Evolutionary conservation across 2,888 invertebrate species (phyloP), one percentile per base, ranked within the genome.

Genomic region (Norana najaformis): DNA sequence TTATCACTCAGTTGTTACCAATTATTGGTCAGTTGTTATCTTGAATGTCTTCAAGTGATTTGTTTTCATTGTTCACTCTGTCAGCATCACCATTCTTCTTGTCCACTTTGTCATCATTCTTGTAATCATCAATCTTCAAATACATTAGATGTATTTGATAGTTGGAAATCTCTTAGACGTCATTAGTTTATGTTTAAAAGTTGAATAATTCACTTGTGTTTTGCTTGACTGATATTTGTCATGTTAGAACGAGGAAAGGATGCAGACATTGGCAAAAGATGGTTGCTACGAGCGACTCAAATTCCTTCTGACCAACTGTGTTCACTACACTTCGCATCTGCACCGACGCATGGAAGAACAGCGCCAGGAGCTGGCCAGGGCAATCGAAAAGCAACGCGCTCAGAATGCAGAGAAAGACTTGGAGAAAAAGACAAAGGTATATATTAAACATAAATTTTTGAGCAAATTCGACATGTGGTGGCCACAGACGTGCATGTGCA

Each of bases 211-310:
- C 41, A 41, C 20, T 23, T 23, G 23, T n/a, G n/a, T n/a, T n/a
- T n/a, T 69, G 69, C 13, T n/a, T 47, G 47, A 23, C 23, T 36
- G 35, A 6, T 85, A 14, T 85, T 36, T 85, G 85, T 85, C 37
- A 35, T 1, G 20, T 13, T 85, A 85, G 85, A 85, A 85, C 14
- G 85, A 85, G 23, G 85, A 85, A n/a, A 85, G 85, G 37, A 36
- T 85, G 85, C 85, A 85, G 36, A 36, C 30, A 23, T 85, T 85
- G 85, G 85, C 85, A 35, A 85, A 85, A 37, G 85, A 85, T 85
- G 85, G 85, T 85, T 85, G 85, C 16, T 85, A 85, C 23, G 85
- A 85, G 37, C 35, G 85, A 85, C 85, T 85, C 35, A 85, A 85
- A 37, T 85, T 85, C 37, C 85, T 85, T 23, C 85, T 85, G 23